Evolutionary conservation across 2,113 vertebrate species (phyloP).

Genomic region (Fregetta grallaria): DNA sequence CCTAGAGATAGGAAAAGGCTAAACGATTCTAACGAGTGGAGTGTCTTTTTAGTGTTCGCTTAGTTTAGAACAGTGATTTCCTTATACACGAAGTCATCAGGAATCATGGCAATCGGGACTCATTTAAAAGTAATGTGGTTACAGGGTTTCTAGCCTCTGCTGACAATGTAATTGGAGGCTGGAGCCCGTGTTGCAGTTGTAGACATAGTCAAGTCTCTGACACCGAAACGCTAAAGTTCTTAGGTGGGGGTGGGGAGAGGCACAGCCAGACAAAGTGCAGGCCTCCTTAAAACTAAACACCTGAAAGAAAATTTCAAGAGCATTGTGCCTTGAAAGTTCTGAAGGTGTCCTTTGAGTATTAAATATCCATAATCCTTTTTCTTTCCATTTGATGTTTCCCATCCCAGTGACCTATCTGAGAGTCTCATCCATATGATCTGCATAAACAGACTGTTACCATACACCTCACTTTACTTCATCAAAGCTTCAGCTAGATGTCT

Average conservation of each 20-base stretch:
- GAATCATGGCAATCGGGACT: neutral
- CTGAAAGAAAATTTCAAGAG: slow-evolving; percentile 74
- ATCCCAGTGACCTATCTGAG: slow-evolving; percentile 70
- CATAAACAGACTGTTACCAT: slow-evolving; percentile 81
- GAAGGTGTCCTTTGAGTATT: slow-evolving; percentile 72
- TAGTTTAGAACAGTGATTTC: neutral
- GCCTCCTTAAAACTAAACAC: slow-evolving; percentile 72
- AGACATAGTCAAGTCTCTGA: slow-evolving; percentile 36
- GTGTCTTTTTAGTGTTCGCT: neutral
- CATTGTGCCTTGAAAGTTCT: slow-evolving; percentile 52
- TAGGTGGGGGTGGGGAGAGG: neutral
- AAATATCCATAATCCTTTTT: slow-evolving; percentile 63
- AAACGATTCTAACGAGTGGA: neutral
- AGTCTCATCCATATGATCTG: slow-evolving; percentile 73
- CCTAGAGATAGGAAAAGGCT: neutral
- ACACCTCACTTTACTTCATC: slow-evolving; percentile 74
- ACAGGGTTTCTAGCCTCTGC: slow-evolving; percentile 59
- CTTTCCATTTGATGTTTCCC: slow-evolving; percentile 75
- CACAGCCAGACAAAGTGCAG: slow-evolving; percentile 74
- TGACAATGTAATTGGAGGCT: slow-evolving; percentile 29
- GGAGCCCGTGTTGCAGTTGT: slow-evolving; percentile 43
- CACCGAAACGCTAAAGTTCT: slow-evolving; percentile 33
- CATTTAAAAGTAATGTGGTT: neutral
- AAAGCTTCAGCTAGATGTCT: slow-evolving; percentile 73
- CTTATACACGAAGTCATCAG: neutral